These are phyloP conservation scores for Hypsibius dujardini DNA, from an alignment of 1,140 invertebrate species.

Conservation along the genomic window DNA sequence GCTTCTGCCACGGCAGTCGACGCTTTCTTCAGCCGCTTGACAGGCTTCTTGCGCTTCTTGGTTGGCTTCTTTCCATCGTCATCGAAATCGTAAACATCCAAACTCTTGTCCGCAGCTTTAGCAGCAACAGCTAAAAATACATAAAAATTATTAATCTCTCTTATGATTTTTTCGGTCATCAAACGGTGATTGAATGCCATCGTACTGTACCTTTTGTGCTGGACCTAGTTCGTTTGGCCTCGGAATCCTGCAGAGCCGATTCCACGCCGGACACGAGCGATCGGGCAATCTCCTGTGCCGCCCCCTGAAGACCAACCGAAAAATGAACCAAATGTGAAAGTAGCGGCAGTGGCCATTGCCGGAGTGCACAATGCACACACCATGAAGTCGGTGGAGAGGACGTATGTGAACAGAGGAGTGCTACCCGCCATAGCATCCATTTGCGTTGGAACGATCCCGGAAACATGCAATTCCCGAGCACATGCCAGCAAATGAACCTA, in stretches of 20 bases:
- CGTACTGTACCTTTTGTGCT: no score
- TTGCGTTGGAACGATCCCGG: not conserved
- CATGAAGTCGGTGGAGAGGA: slow-evolving; percentile 5
- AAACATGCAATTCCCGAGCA: not conserved
- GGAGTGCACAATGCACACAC: no score
- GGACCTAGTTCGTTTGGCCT: not conserved
- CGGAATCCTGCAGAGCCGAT: not conserved
- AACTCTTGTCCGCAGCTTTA: not conserved
- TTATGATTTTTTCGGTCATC: no score
- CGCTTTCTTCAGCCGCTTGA: not conserved
- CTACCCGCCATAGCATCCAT: not conserved
- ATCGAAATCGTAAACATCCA: slow-evolving; percentile 1
- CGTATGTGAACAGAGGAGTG: slow-evolving; percentile 1
- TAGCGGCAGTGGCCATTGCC: no score
- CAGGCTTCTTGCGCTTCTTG: not conserved
- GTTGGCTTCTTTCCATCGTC: not conserved
- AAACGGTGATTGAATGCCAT: no score
- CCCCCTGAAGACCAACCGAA: no score
- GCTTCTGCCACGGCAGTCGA: not conserved
- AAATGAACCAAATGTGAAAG: no score
- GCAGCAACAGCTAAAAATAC: not conserved
- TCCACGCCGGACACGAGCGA: not conserved
- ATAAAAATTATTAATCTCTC: not conserved
- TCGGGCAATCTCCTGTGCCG: not conserved
- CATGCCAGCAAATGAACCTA: not conserved